These are phyloP conservation scores for Drosophila prosaltans DNA, from an alignment of 1,140 invertebrate genomes.

Conservation along the genomic window DNA sequence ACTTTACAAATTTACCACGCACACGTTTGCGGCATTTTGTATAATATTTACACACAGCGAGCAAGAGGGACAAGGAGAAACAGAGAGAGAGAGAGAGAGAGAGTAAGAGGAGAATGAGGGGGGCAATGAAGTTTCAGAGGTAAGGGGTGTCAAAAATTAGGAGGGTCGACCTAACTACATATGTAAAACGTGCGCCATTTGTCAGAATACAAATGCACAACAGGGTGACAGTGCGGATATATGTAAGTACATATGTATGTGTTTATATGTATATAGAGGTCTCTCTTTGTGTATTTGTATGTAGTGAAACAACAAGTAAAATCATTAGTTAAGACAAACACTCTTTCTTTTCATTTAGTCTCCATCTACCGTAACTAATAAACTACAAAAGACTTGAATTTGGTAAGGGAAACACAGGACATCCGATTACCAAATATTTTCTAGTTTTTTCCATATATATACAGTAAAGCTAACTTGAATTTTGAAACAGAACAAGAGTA, in stretches of 20 bases:
- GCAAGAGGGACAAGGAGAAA: constrained; percentile 1
- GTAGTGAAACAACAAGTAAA: background rate
- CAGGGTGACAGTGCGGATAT: constrained; percentile 52
- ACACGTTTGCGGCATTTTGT: constrained; percentile 79
- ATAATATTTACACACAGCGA: constrained; percentile 69
- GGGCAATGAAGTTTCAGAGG: background rate
- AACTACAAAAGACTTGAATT: too few species aligned
- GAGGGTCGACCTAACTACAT: constrained; percentile 63
- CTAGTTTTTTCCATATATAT: too few species aligned
- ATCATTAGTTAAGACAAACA: background rate
- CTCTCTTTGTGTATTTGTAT: background rate
- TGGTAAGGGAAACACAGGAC: too few species aligned
- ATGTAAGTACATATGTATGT: constrained; percentile 18
- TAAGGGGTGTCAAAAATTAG: constrained; percentile 22
- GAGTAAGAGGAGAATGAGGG: background rate
- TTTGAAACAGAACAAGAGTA: too few species aligned
- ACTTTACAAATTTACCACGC: constrained; percentile 81
- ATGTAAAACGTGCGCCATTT: constrained; percentile 78
- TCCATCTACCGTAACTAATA: too few species aligned
- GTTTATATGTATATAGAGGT: background rate
- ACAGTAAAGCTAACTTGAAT: too few species aligned
- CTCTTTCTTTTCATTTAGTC: too few species aligned
- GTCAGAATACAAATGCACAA: constrained; percentile 61
- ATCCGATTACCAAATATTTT: too few species aligned
- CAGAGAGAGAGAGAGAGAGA: background rate